Evolutionary conservation across 2,888 invertebrate species (phyloP), one percentile per base, ranked within the genome.

Genomic region (Amitus sp.): DNA sequence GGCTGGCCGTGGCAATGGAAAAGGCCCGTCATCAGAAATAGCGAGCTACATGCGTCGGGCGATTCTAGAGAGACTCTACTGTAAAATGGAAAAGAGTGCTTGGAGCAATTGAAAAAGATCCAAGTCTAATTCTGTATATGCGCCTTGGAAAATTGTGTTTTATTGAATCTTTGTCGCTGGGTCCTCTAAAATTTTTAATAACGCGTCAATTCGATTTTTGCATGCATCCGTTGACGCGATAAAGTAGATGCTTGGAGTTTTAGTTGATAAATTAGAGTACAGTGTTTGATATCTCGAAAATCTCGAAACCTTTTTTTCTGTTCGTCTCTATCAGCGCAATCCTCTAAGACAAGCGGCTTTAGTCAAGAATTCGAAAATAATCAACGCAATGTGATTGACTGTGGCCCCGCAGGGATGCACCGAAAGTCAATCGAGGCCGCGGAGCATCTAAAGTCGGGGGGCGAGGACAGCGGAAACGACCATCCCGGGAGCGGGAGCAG

Each of bases 371-470:
- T 76, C 79, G 81, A 81, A 80, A 79, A 76, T 80, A 80, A 81
- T 74, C 80, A 80, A 79, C 70, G 69, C 65, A 79, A 82, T 76
- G 76, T 80, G 80, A 80, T 81, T 82, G 81, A 81, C 80, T 80
- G 81, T 80, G 81, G 82, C 71, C 79, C 82, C 80, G 72, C 85
- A 98, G 98, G 98, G 82, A 98, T 98, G 98, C 98, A 98, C 85
- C 92, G 98, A 77, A 98, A 98, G 85, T 97, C 96, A 47, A 84
- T 98, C 78, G 98, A 98, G 86, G 98, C 98, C 51, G 96, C 98
- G 68, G 95, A 95, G 74, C 94, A 96, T 81, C 89, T 98, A 66
- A 96, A 95, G 83, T 95, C 95, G 76, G 87, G 87, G 66, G 88
- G 88, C 54, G 87, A 86, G 64, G 89, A 87, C 73, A 88, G 88